Conservation (phyloP, 2,113 vertebrate genomes). For the Rhinopithecus roxellana region DNA sequence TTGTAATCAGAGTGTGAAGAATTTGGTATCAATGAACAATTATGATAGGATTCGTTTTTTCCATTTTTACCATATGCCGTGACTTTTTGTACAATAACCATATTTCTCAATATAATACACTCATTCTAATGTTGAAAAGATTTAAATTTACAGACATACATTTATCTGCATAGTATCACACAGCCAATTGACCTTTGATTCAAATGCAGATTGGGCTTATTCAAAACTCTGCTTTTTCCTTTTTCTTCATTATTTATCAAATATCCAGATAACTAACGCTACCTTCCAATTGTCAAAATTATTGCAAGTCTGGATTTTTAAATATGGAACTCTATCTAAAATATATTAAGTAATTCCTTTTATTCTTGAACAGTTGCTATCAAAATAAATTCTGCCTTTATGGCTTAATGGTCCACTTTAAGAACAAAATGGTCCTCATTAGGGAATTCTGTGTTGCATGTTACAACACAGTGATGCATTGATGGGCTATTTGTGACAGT, state of each 20-base stretch:
- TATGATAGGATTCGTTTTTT: background rate
- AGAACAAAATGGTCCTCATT: no score
- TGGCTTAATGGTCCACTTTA: background rate
- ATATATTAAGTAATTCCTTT: background rate
- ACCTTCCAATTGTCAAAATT: background rate
- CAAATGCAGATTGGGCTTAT: background rate
- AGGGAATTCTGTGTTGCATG: background rate
- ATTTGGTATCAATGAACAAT: background rate
- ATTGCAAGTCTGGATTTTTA: background rate
- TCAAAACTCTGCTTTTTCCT: background rate
- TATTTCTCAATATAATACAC: background rate
- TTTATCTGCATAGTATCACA: background rate
- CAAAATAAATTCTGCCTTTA: slow-evolving; percentile 18
- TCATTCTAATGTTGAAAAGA: slow-evolving; percentile 11
- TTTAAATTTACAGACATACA: background rate
- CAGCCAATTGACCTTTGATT: background rate
- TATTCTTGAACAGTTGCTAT: background rate
- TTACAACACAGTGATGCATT: background rate
- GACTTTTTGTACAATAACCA: background rate
- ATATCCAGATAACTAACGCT: background rate
- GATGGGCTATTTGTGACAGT: background rate
- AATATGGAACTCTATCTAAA: background rate
- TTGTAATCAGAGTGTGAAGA: background rate
- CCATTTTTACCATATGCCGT: background rate
- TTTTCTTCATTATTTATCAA: background rate